Evolutionary conservation across 2,113 vertebrate genomes (phyloP), one percentile per base, ranked within the genome.

Genomic region (Mustela nigripes): DNA sequence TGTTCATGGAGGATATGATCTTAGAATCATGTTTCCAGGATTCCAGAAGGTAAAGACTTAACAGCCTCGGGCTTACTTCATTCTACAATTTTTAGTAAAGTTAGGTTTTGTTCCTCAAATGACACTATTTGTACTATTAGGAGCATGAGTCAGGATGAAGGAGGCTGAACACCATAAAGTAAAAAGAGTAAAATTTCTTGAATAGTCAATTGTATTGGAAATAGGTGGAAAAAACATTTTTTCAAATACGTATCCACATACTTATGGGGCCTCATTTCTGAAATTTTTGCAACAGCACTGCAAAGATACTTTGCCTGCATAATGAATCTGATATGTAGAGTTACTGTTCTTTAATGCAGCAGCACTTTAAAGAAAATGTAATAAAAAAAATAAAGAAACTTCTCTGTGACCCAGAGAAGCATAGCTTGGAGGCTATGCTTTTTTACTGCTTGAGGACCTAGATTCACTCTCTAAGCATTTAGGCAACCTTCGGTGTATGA

Each of bases 111-210:
- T 22, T 56, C 36, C 11, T 62, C n/a, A 82, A 39, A 18, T 21
- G 26, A 33, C 39, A 31, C 19, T 26, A 39, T 78, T 89, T 96
- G 7, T 39, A 56, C 33, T 22, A 14, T 33, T 4, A 50, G 56
- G 22, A 82, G 11, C 28, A n/a, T 93, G 93, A 93, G 63, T 94
- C 95, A 93, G 91, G 28, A 69, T 22, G 80, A 96, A 92, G 83
- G 67, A 90, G 71, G 71, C 24, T 7, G 48, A 33, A 87, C 82
- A 28, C 24, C 28, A 65, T 84, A 74, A 78, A 89, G 42, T 81
- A 82, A 94, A 95, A 62, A 91, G 50, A 60, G 58, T 22, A 93
- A 89, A 86, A 89, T 62, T 85, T 91, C 71, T 93, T 93, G 48
- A 39, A 67, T 58, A 87, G 93, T 87, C 69, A 50, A 10, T 26